A percentile compares a stretch with the other conserved stretches of the same genome.
Evolutionary conservation across 2,113 vertebrate genomes (phyloP).

Genomic region (Donacobius atricapilla): DNA sequence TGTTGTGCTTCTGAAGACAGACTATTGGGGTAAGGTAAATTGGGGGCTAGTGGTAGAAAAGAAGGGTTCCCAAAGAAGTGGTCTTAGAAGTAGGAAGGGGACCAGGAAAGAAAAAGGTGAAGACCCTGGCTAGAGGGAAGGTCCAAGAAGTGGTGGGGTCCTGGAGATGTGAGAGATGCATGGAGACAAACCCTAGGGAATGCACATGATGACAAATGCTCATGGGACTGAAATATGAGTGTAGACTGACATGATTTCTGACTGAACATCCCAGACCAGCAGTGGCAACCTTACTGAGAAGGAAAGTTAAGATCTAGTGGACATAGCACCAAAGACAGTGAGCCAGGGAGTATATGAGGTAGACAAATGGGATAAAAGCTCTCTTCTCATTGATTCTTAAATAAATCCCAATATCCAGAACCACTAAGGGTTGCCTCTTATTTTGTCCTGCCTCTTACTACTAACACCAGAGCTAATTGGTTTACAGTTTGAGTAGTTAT

Average conservation of each 20-base stretch:
- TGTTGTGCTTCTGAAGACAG: neutral
- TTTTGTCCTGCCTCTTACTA: neutral
- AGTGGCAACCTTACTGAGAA: neutral
- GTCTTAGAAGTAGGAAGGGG: neutral
- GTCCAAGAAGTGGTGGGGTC: rapidly evolving
- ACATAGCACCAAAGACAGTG: rapidly evolving
- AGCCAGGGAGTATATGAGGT: neutral
- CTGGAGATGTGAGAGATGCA: rapidly evolving
- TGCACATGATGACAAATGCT: neutral
- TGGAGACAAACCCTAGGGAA: neutral
- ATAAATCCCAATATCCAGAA: neutral
- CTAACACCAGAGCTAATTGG: neutral
- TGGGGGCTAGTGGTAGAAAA: neutral
- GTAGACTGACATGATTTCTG: neutral
- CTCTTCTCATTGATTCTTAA: neutral
- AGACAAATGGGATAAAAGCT: neutral
- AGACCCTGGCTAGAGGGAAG: neutral
- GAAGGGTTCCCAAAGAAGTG: neutral
- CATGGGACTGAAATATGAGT: neutral
- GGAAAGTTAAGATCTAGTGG: neutral
- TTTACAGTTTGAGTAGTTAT: neutral
- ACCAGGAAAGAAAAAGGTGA: neutral
- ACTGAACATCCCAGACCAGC: neutral
- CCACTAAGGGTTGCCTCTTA: neutral
- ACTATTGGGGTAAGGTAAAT: neutral